Conservation (phyloP, 2,888 invertebrate genomes). For the Bedellia somnulentella region DNA sequence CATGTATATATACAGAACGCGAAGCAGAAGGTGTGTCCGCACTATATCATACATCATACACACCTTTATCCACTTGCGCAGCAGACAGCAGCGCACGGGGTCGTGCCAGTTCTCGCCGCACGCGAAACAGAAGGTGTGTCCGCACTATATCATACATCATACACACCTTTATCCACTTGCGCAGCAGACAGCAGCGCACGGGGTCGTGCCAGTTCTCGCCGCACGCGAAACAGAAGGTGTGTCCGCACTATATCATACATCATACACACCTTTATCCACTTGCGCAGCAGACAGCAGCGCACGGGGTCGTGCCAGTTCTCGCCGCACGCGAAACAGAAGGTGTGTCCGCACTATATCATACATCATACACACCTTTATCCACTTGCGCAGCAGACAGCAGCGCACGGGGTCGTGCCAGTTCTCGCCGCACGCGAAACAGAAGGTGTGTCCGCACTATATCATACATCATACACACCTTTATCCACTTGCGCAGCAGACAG, state of each 20-base stretch:
- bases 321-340: constrained; percentile 95
- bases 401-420: constrained; percentile 99
- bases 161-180: constrained; percentile 94
- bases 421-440: constrained; percentile 96
- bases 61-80: constrained; percentile 94
- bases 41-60: too few relatives aligned
- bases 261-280: constrained; percentile 96
- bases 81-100: constrained; percentile 91
- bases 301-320: constrained; percentile 99
- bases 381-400: constrained; percentile 88
- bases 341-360: constrained; percentile 91
- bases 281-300: constrained; percentile 86
- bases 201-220: constrained; percentile 99
- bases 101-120: constrained; percentile 98
- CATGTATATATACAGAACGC: too few relatives aligned
- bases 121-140: too few relatives aligned
- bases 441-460: constrained; percentile 90
- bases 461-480: too few relatives aligned
- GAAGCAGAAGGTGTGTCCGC: too few relatives aligned
- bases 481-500: constrained; percentile 90
- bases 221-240: constrained; percentile 95
- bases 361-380: constrained; percentile 96
- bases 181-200: constrained; percentile 88
- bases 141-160: too few relatives aligned
- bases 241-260: too few relatives aligned